Conservation (phyloP, 1,140 invertebrate species). For the Bombus polaris region DNA sequence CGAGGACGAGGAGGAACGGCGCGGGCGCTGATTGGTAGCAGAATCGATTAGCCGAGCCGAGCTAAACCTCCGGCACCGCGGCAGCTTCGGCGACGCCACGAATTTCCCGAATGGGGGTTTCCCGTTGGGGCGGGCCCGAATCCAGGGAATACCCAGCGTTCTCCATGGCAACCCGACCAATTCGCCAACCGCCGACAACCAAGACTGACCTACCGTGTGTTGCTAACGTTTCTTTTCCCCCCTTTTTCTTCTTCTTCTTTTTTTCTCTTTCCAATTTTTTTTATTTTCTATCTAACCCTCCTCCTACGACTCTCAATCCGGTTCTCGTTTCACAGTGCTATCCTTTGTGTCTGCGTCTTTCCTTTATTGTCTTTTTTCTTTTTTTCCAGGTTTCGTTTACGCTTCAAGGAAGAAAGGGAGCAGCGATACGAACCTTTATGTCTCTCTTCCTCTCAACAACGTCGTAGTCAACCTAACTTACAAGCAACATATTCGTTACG, state of each 20-base stretch:
- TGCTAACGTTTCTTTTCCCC: conserved; percentile 56
- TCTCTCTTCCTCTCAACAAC: neutral
- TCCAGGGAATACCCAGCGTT: conserved; percentile 76
- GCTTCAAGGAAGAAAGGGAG: conserved; percentile 12
- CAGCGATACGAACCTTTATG: neutral
- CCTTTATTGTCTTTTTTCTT: conserved; percentile 16
- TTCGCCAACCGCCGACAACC: conserved; percentile 79
- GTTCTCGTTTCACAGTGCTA: conserved; percentile 17
- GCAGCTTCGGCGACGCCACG: conserved; percentile 77
- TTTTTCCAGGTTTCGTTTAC: conserved; percentile 49
- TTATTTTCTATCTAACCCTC: neutral
- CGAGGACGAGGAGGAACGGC: conserved; percentile 57
- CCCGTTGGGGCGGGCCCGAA: conserved; percentile 78
- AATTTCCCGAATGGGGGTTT: conserved; percentile 80
- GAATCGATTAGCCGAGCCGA: conserved; percentile 79
- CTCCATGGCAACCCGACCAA: conserved; percentile 79
- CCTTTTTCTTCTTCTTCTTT: neutral
- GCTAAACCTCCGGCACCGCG: conserved; percentile 74
- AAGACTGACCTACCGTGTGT: conserved; percentile 72
- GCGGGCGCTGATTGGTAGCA: conserved; percentile 77
- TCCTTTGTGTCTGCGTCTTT: conserved; percentile 51
- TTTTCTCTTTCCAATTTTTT: neutral
- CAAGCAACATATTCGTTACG: neutral
- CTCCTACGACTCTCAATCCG: neutral
- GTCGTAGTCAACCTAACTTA: conserved; percentile 8